Conservation (phyloP, 1,140 invertebrate genomes). For the Drosophila micromelanica region DNA sequence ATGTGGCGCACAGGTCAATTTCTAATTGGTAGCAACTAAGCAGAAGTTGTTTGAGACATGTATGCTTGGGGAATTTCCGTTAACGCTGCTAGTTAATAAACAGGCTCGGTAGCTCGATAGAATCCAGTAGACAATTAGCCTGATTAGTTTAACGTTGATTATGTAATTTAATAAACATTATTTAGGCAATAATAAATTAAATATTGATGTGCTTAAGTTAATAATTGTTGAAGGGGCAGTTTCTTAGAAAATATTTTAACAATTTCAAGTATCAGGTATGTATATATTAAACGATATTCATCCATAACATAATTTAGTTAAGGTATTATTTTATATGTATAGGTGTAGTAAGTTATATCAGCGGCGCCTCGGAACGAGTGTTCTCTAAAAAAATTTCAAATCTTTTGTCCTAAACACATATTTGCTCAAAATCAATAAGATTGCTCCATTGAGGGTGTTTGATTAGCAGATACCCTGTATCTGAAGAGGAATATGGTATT, state of each 20-base stretch:
- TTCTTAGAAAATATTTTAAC: neutral
- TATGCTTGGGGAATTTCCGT: conserved; percentile 28
- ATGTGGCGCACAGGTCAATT: conserved; percentile 48
- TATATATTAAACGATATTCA: too few species aligned
- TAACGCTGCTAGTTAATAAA: conserved; percentile 21
- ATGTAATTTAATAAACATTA: neutral
- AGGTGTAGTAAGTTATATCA: too few species aligned
- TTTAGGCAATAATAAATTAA: neutral
- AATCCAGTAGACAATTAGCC: conserved; percentile 32
- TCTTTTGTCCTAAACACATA: neutral
- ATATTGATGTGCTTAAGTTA: conserved; percentile 3
- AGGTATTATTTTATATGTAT: too few species aligned
- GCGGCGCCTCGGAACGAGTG: neutral
- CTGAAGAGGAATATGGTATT: too few species aligned
- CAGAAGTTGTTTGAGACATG: conserved; percentile 20
- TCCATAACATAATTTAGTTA: too few species aligned
- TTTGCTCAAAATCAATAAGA: too few species aligned
- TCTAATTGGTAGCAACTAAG: conserved; percentile 32
- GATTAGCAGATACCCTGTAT: too few species aligned
- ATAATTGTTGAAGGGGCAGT: neutral
- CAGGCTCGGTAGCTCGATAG: conserved; percentile 10
- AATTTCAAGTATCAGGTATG: too few species aligned
- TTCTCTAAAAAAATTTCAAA: neutral
- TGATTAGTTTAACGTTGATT: conserved; percentile 21
- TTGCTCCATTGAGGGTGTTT: too few species aligned